phyloP scores from a whole-genome alignment of 1,140 invertebrate genomes.

The Scylla paramamosain region DNA sequence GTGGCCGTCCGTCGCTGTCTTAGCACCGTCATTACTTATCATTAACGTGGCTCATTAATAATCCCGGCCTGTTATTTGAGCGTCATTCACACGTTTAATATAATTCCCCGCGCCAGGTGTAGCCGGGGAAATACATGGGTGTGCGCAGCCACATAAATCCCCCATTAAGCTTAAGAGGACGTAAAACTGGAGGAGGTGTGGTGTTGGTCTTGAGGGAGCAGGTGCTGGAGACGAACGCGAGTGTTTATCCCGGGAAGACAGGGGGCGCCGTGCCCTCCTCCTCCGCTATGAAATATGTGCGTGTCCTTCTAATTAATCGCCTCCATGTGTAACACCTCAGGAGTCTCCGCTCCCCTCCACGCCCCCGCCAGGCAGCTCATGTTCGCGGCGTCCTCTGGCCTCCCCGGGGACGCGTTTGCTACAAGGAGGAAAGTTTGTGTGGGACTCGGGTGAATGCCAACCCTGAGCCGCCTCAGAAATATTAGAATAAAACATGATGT shows the following conservation, averaged over 20 bases:
- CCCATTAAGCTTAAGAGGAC: slow-evolving; percentile 20
- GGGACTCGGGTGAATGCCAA: background rate
- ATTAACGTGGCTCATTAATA: background rate
- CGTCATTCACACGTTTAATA: background rate
- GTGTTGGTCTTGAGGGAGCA: background rate
- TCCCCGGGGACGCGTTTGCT: background rate
- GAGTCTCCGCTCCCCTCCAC: background rate
- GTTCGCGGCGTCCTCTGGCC: background rate
- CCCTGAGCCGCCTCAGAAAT: background rate
- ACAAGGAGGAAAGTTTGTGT: slow-evolving; percentile 13
- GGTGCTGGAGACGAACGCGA: slow-evolving; percentile 9
- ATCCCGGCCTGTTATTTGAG: background rate
- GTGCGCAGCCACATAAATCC: background rate
- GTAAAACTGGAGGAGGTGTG: slow-evolving; percentile 12
- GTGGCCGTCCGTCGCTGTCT: background rate
- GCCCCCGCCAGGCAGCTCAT: background rate
- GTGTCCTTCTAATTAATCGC: slow-evolving; percentile 28
- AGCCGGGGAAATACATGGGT: background rate
- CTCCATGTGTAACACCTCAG: slow-evolving; percentile 39
- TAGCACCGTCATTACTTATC: background rate
- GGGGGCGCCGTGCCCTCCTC: slow-evolving; percentile 1
- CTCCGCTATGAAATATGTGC: background rate
- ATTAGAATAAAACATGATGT: slow-evolving; percentile 15
- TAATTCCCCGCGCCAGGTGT: background rate
- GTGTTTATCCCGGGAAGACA: slow-evolving; percentile 1